Conservation (phyloP, 1,140 invertebrate species). For the Drosophila suzukii region DNA sequence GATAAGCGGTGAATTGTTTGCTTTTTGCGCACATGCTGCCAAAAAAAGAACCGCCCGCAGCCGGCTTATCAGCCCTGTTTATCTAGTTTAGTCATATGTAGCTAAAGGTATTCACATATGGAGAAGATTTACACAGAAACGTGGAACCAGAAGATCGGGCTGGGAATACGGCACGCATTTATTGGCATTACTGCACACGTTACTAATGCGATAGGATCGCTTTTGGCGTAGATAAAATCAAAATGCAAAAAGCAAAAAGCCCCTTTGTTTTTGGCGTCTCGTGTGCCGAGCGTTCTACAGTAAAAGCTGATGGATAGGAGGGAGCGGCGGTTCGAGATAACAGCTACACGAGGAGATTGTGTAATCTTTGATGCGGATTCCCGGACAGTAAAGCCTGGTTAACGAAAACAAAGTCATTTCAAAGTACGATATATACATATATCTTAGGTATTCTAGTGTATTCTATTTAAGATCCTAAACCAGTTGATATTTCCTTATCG, state of each 20-base stretch:
- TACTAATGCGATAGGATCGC: constrained; percentile 20
- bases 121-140: constrained; percentile 6
- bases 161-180: constrained; percentile 19
- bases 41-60: constrained; percentile 38
- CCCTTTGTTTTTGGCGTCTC: constrained; percentile 63
- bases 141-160: constrained; percentile 18
- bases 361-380: constrained; percentile 40
- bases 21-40: constrained; percentile 60
- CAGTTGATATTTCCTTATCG: no score
- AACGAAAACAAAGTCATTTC: no score
- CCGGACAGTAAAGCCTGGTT: background rate
- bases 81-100: constrained; percentile 34
- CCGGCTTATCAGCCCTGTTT: constrained; percentile 49
- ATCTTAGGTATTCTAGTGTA: no score
- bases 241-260: constrained; percentile 30
- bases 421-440: no score
- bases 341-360: constrained; percentile 40
- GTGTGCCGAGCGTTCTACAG: constrained; percentile 48
- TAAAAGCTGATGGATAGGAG: background rate
- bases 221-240: constrained; percentile 39
- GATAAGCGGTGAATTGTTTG: constrained; percentile 56
- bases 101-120: constrained; percentile 7
- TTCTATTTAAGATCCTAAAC: no score
- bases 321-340: constrained; percentile 30
- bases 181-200: constrained; percentile 41